Evolutionary conservation across 2,113 vertebrate genomes (phyloP).

Genomic region (Chaetodon trifascialis): DNA sequence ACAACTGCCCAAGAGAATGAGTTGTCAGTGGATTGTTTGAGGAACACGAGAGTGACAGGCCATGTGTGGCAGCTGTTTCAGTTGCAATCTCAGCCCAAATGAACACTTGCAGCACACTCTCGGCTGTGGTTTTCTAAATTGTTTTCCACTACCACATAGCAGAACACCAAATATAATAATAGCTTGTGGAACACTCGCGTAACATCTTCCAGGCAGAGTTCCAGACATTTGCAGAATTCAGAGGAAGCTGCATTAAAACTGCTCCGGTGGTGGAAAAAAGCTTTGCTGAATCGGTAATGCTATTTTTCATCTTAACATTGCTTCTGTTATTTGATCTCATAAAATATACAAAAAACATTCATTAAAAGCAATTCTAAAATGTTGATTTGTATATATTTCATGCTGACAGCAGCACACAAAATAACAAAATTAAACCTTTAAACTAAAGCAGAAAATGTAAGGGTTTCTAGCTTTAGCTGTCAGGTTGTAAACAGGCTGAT

Average conservation of each 20-base stretch:
- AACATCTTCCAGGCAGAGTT: slow-evolving; percentile 25
- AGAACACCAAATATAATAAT: slow-evolving; percentile 54
- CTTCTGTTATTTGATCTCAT: slow-evolving; percentile 47
- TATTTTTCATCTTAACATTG: slow-evolving; percentile 39
- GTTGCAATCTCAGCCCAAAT: slow-evolving; percentile 54
- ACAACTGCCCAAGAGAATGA: slow-evolving; percentile 67
- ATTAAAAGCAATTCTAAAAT: slow-evolving; percentile 26
- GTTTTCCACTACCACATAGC: slow-evolving; percentile 26
- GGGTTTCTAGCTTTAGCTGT: neutral
- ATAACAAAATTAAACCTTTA: neutral
- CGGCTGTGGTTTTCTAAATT: slow-evolving; percentile 46
- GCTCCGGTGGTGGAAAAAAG: slow-evolving; percentile 10
- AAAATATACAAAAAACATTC: slow-evolving; percentile 42
- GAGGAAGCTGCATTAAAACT: slow-evolving; percentile 33
- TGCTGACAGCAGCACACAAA: neutral
- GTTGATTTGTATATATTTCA: slow-evolving; percentile 29
- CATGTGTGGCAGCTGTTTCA: slow-evolving; percentile 42
- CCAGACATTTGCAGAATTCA: slow-evolving; percentile 24
- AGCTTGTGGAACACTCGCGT: slow-evolving; percentile 30
- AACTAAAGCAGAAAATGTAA: neutral
- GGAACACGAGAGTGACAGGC: slow-evolving; percentile 60
- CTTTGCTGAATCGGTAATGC: slow-evolving; percentile 30
- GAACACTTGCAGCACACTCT: slow-evolving; percentile 57
- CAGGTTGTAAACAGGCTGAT: neutral
- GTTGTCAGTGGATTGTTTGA: slow-evolving; percentile 65